Percentiles rank a stretch among this genome's conserved stretches.
Conservation (phyloP, 2,888 invertebrate species). For the Hyalella azteca region DNA sequence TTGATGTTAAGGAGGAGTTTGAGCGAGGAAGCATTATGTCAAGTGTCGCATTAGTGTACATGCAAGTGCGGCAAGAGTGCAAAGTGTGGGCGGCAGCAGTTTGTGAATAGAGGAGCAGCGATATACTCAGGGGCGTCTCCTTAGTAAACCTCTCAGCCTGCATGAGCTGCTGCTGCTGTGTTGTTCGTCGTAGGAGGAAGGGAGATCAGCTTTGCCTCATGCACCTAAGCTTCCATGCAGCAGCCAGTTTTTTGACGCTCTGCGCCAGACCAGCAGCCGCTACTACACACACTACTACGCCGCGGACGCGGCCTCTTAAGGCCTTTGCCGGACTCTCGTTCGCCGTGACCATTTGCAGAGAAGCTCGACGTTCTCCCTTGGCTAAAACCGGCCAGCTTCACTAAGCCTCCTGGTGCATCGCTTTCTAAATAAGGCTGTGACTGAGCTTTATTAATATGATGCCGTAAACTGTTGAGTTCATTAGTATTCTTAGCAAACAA, state of each 20-base stretch:
- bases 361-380: neutral
- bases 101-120: conserved; percentile 20
- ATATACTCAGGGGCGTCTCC: conserved; percentile 32
- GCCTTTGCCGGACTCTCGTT: neutral
- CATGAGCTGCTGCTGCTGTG: no score
- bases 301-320: neutral
- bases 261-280: neutral
- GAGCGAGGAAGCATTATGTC: neutral
- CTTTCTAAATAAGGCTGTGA: conserved; percentile 7
- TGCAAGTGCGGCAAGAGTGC: conserved; percentile 8
- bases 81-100: conserved; percentile 33
- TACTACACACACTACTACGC: conserved; percentile 25
- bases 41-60: neutral
- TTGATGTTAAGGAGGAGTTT: no score
- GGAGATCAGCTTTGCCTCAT: no score
- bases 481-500: neutral
- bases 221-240: neutral
- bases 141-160: conserved; percentile 22
- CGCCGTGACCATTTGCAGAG: conserved; percentile 21
- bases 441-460: neutral
- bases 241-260: conserved; percentile 24
- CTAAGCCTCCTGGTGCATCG: neutral
- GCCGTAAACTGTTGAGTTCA: neutral
- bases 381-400: neutral
- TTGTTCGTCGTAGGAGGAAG: conserved; percentile 28